Conservation (phyloP, 2,113 vertebrate genomes). For the Xiphophorus maculatus region DNA sequence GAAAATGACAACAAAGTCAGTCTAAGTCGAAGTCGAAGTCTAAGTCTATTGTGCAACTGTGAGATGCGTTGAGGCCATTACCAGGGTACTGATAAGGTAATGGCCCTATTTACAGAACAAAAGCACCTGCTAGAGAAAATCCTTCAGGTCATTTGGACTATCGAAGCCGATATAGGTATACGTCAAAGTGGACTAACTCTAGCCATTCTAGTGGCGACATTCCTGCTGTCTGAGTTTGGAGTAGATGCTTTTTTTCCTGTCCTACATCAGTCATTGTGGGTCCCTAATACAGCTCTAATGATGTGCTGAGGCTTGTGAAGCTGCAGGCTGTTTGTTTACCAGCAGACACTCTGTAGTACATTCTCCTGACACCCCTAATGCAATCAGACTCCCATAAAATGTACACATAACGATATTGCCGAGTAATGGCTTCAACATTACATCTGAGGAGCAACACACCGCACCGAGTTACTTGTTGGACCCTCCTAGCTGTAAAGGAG, state of each 20-base stretch:
- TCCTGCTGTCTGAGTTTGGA: neutral
- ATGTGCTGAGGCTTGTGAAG: conserved; percentile 22
- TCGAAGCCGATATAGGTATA: no score
- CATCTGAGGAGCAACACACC: conserved; percentile 5
- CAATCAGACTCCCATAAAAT: conserved; percentile 28
- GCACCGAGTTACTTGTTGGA: conserved; percentile 8
- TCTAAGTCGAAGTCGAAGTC: no score
- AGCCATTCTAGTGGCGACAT: no score
- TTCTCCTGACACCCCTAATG: conserved; percentile 29
- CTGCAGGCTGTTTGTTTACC: conserved; percentile 46
- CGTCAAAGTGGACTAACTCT: no score
- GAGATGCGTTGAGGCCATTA: no score
- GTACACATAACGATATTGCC: conserved; percentile 34
- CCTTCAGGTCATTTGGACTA: no score
- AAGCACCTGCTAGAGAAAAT: no score
- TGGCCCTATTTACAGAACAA: no score
- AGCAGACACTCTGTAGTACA: conserved; percentile 11
- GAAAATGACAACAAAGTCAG: no score
- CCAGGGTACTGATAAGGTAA: no score
- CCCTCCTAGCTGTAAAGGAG: neutral
- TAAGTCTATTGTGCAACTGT: no score
- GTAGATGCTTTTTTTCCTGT: conserved; percentile 16
- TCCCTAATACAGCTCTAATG: conserved; percentile 41
- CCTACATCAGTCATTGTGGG: conserved; percentile 16
- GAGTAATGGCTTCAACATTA: conserved; percentile 18